Conservation (phyloP, 2,113 vertebrate species). For the Tichodroma muraria region DNA sequence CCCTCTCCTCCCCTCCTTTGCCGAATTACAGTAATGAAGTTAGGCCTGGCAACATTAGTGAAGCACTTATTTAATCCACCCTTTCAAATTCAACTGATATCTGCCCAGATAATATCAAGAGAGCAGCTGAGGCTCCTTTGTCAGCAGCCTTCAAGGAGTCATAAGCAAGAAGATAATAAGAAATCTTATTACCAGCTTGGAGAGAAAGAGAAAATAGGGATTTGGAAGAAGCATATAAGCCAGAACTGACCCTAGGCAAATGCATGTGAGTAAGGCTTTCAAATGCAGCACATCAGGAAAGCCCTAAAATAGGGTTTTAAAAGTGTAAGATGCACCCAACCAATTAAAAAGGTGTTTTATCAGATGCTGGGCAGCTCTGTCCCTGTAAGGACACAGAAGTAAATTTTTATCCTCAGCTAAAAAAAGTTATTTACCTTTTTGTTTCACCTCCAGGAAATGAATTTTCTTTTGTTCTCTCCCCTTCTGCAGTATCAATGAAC, state of each 20-base stretch:
- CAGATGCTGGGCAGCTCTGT: not conserved
- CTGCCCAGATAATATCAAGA: not conserved
- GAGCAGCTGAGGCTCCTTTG: constrained; percentile 4
- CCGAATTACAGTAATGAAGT: not conserved
- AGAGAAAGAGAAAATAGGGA: not conserved
- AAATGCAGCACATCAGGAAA: not conserved
- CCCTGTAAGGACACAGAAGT: not conserved
- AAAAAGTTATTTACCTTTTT: not conserved
- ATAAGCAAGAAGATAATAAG: constrained; percentile 19
- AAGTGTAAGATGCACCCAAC: not conserved
- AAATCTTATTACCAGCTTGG: constrained; percentile 27
- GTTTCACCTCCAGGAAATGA: not conserved
- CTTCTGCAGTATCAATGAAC: not conserved
- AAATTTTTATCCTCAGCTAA: not conserved
- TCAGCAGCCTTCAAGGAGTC: not conserved
- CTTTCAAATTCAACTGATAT: constrained; percentile 37
- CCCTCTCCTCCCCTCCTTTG: not conserved
- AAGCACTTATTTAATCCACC: constrained; percentile 32
- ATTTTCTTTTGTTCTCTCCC: not conserved
- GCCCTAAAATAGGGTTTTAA: not conserved
- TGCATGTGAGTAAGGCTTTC: not conserved
- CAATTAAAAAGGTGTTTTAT: constrained; percentile 23
- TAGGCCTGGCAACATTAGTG: constrained; percentile 4
- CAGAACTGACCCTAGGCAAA: not conserved
- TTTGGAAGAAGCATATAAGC: not conserved